Conservation (phyloP, 2,888 invertebrate genomes). For the Mesorhabditis belari region DNA sequence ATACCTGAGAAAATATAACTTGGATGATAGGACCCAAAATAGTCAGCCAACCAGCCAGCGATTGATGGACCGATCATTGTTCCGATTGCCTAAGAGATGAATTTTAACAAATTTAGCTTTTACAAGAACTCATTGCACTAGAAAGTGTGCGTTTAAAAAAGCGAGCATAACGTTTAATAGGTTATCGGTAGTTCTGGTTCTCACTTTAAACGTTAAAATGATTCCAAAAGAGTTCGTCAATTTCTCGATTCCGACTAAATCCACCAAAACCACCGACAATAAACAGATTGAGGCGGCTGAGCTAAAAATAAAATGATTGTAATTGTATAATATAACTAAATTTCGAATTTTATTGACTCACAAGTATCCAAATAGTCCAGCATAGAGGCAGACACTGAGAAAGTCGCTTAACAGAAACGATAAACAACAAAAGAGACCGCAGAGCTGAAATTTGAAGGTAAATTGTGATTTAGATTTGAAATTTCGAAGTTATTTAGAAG, state of each 20-base stretch:
- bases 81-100: background rate
- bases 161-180: no score
- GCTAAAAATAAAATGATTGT: background rate
- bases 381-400: background rate
- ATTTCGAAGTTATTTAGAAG: no score
- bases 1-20: background rate
- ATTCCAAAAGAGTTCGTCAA: background rate
- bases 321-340: no score
- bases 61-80: background rate
- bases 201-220: background rate
- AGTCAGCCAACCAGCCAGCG: background rate
- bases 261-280: background rate
- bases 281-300: background rate
- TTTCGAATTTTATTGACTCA: no score
- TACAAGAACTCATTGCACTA: no score
- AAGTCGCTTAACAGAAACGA: background rate
- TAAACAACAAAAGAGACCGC: background rate
- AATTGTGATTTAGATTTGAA: no score
- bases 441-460: background rate
- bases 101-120: background rate
- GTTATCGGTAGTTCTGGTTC: no score
- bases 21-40: background rate
- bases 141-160: no score
- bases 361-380: background rate
- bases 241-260: background rate